phyloP scores from a whole-genome alignment of 2,113 vertebrate species.

The Zootoca vivipara region DNA sequence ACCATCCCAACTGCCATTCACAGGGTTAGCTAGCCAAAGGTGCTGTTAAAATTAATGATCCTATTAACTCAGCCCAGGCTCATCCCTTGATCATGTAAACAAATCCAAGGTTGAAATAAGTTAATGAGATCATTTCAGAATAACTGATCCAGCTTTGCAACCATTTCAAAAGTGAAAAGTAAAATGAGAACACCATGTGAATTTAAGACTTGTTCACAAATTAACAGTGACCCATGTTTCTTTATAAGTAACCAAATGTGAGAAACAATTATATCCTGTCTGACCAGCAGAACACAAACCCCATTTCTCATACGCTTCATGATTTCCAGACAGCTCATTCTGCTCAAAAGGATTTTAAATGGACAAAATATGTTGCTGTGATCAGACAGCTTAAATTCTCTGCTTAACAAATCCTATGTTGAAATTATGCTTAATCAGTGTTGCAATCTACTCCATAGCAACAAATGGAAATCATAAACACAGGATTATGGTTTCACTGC shows the following conservation, averaged over 20 bases:
- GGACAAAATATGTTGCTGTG: slow-evolving; percentile 2
- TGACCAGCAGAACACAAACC: slow-evolving; percentile 1
- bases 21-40: neutral
- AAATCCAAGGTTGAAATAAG: neutral
- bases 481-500: neutral
- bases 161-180: neutral
- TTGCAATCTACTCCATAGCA: slow-evolving; percentile 26
- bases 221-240: neutral
- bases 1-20: neutral
- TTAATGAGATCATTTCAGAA: neutral
- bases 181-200: neutral
- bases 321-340: neutral
- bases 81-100: neutral
- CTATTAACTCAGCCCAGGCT: neutral
- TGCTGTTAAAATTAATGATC: slow-evolving; percentile 7
- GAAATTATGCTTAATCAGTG: slow-evolving; percentile 30
- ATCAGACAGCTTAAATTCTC: neutral
- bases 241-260: neutral
- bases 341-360: neutral
- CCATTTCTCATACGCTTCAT: slow-evolving; percentile 1
- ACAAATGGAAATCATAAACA: slow-evolving; percentile 28
- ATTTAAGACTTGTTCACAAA: neutral
- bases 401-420: slow-evolving; percentile 26
- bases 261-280: slow-evolving; percentile 22
- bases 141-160: neutral